Percentiles rank a stretch among this genome's conserved stretches.
These are phyloP conservation scores for Neogale vison DNA, from an alignment of 2,113 vertebrate species.

Conservation along the genomic window DNA sequence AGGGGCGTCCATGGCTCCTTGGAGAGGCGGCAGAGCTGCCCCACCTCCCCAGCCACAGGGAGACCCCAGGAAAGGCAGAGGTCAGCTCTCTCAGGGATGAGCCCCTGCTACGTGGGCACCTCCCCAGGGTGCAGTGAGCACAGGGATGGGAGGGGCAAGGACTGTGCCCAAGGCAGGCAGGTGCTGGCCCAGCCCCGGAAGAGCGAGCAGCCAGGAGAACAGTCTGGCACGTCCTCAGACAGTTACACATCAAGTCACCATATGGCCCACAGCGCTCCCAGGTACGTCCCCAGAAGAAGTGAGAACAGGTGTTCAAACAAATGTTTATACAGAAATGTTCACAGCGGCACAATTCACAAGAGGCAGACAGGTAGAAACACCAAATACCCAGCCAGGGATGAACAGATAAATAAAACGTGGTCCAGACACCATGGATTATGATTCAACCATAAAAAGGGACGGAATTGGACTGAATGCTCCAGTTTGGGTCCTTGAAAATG, in stretches of 20 bases:
- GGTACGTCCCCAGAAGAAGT: accelerated
- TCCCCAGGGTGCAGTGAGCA: too few species aligned
- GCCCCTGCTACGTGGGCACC: accelerated
- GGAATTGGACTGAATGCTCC: accelerated
- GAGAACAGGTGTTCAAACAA: too few species aligned
- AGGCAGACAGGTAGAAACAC: not conserved
- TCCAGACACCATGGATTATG: not conserved
- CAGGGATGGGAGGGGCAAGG: not conserved
- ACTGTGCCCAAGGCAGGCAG: not conserved
- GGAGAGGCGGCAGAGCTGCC: not conserved
- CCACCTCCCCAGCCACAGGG: not conserved
- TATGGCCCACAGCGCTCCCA: not conserved
- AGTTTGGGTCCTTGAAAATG: too few species aligned
- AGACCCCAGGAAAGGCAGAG: not conserved
- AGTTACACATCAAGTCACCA: too few species aligned
- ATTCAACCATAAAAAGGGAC: not conserved
- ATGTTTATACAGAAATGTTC: accelerated
- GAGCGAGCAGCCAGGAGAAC: not conserved
- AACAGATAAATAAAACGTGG: accelerated
- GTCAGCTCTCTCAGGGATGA: not conserved
- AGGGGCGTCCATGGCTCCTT: accelerated
- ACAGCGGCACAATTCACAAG: not conserved
- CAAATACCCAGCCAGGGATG: too few species aligned
- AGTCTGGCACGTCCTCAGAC: too few species aligned
- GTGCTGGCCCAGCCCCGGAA: not conserved